These are phyloP conservation scores for Apodemus sylvaticus DNA, from an alignment of 2,113 vertebrate genomes.

Conservation along the genomic window DNA sequence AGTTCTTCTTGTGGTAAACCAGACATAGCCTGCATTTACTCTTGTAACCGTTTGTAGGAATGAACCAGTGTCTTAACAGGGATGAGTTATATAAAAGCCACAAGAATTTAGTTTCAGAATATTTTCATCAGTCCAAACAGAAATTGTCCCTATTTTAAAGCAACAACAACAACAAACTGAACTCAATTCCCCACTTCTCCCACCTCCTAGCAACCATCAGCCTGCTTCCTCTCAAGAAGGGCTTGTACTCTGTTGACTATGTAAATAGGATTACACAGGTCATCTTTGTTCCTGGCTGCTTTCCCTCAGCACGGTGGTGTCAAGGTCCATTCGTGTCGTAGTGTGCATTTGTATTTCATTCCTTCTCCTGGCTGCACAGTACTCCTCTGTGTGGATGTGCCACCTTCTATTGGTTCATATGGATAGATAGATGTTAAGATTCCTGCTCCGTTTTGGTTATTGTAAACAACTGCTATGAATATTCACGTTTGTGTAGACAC, in stretches of 20 bases:
- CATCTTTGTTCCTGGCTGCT: not conserved
- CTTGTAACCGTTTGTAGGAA: constrained; percentile 11
- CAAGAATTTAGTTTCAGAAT: not conserved
- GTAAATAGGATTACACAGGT: not conserved
- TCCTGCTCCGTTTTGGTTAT: not conserved
- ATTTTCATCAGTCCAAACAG: not conserved
- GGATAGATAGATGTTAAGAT: not conserved
- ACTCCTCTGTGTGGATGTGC: not conserved
- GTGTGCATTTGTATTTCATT: not conserved
- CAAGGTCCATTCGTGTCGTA: not conserved
- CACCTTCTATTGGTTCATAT: not conserved
- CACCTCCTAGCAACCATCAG: not conserved
- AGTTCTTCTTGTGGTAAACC: not conserved
- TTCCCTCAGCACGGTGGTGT: not conserved
- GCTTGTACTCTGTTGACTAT: not conserved
- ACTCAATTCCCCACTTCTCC: too few relatives aligned
- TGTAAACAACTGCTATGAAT: not conserved
- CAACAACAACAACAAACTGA: not conserved
- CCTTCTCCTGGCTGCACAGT: constrained; percentile 1
- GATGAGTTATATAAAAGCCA: not conserved
- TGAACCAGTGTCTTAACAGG: not conserved
- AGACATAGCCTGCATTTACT: not conserved
- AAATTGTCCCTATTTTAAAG: not conserved
- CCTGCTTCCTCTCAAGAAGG: not conserved
- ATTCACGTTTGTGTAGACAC: not conserved